Conservation (phyloP, 2,888 invertebrate species). For the Acronicta aceris region DNA sequence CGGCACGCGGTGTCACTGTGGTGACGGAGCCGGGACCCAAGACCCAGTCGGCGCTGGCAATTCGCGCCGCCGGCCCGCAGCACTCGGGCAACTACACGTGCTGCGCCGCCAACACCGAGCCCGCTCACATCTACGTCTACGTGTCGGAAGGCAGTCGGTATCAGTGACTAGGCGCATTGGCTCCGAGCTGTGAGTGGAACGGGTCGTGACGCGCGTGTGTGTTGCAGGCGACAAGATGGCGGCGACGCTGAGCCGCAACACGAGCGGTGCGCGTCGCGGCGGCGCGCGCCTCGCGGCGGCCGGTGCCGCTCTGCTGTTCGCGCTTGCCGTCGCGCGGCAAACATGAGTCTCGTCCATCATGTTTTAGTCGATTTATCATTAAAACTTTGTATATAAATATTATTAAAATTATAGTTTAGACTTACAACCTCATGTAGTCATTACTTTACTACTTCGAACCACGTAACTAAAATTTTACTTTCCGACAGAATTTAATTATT, state of each 20-base stretch:
- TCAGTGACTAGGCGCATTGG: not conserved
- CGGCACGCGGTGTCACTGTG: constrained; percentile 94
- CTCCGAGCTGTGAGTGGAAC: not conserved
- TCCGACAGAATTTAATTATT: too few species aligned
- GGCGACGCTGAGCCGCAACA: constrained; percentile 95
- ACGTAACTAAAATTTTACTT: too few species aligned
- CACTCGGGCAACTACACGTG: constrained; percentile 98
- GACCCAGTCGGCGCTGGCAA: constrained; percentile 95
- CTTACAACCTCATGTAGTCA: not conserved
- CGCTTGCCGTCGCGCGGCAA: constrained; percentile 28
- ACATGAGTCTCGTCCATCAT: constrained; percentile 19
- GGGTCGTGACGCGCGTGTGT: constrained; percentile 16
- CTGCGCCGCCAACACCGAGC: constrained; percentile 96
- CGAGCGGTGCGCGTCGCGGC: constrained; percentile 57
- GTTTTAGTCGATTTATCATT: constrained; percentile 9
- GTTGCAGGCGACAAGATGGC: constrained; percentile 96
- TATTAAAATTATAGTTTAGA: not conserved
- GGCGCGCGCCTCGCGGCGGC: constrained; percentile 16
- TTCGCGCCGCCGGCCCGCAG: constrained; percentile 94
- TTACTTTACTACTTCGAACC: constrained; percentile 27
- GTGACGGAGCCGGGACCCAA: constrained; percentile 95
- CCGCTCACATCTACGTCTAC: constrained; percentile 96
- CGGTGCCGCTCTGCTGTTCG: constrained; percentile 16
- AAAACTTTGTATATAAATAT: constrained; percentile 15
- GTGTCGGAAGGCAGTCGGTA: constrained; percentile 94